Base-by-base conservation (phyloP, 2,797 vertebrate species). In the Chlorospingus flavigularis region DNA sequence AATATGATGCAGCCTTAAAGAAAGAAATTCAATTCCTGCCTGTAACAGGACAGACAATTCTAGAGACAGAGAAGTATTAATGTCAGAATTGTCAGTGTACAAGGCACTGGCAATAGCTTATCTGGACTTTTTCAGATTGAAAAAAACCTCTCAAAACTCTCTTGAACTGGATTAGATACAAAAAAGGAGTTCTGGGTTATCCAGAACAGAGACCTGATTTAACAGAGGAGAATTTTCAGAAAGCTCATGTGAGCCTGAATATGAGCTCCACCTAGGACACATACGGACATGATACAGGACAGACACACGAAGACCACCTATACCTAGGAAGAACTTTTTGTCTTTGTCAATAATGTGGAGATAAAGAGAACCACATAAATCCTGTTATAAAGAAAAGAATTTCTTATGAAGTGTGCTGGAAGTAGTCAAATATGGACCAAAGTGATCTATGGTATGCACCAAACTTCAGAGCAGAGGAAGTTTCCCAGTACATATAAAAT, bases 71-170 rank as follows among this genome's bases (percentile, higher is more conserved):
- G 33, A 72, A 70, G 8, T 35, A 61, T 7, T 42, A 61, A 60
- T 51, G 40, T 21, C 66, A 72, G 25, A 31, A 57, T 37, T 62
- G 42, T 10, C 37, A 55, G 11, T 9, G 37, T 48, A 72, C 0
- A 3, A 72, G 12, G 17, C 19, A 74, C 15, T 30, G 40, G 35
- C 5, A 77, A 55, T 33, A 86, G 25, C 19, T 83, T 60, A 66
- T 28, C 28, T 47, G 5, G 55, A 90, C 7, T 63, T 45, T 9
- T 80, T 25, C 26, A 66, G 53, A 45, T 3, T 40, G 7, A 2
- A n/a, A 54, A 58, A 60, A n/a, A 17, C 0, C 0, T 2, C 3
- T 17, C 13, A 7, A 33, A 30, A 19, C 7, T 23, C 19, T 25
- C 35, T 67, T 5, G 9, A 55, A 68, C 11, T 48, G 30, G 7